Conservation (phyloP, 2,888 invertebrate species). For the Prenolepis imparis region DNA sequence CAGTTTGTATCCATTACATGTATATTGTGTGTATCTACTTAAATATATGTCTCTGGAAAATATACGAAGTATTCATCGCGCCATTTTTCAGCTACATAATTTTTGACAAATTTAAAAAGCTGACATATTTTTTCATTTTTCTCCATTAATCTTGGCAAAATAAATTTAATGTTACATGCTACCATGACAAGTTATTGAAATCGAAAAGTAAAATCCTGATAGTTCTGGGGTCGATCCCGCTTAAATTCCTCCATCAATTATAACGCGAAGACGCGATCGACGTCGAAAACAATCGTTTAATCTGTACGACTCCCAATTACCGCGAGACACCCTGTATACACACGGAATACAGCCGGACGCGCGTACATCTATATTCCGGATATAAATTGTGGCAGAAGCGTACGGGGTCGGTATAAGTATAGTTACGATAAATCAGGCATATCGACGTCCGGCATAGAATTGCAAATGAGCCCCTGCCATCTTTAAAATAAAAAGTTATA, state of each 20-base stretch:
- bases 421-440: slow-evolving; percentile 85
- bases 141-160: not conserved
- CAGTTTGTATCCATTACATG: slow-evolving; percentile 9
- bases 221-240: no score
- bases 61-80: not conserved
- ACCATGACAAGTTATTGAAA: not conserved
- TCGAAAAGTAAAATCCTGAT: not conserved
- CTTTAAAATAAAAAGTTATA: slow-evolving; percentile 85
- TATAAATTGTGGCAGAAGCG: slow-evolving; percentile 78
- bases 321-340: slow-evolving; percentile 47
- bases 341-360: slow-evolving; percentile 41
- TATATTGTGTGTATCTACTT: not conserved
- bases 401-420: slow-evolving; percentile 78
- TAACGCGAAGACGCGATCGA: not conserved
- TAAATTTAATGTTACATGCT: not conserved
- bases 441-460: slow-evolving; percentile 86
- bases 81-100: not conserved
- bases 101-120: not conserved
- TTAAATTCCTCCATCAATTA: not conserved
- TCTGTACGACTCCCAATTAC: slow-evolving; percentile 16
- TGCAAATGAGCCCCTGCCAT: slow-evolving; percentile 85
- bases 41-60: not conserved
- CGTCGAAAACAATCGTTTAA: slow-evolving; percentile 12
- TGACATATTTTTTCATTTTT: not conserved
- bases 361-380: slow-evolving; percentile 65